Conservation (phyloP, 2,113 vertebrate species). For the Trinectes maculatus region DNA sequence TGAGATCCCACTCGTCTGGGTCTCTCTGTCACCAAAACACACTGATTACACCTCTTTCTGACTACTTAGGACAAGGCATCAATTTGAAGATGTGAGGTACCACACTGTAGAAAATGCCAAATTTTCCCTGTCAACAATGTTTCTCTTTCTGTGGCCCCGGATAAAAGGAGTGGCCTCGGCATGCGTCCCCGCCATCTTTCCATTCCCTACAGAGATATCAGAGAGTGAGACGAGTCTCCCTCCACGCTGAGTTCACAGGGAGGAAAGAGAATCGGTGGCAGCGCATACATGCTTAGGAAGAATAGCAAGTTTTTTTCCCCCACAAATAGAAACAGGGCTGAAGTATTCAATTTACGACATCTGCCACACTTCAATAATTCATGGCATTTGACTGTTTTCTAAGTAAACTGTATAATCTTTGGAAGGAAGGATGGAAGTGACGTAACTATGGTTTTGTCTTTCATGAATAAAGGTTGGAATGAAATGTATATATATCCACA, state of each 20-base stretch:
- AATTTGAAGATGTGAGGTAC: constrained; percentile 89
- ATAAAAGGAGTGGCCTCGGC: constrained; percentile 80
- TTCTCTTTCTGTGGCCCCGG: constrained; percentile 85
- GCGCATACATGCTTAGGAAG: constrained; percentile 81
- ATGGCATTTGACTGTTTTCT: constrained; percentile 90
- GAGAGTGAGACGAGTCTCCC: constrained; percentile 91
- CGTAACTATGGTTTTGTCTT: constrained; percentile 54
- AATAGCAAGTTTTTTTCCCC: constrained; percentile 84
- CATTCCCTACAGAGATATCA: constrained; percentile 89
- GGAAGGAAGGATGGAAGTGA: constrained; percentile 47
- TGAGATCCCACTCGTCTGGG: constrained; percentile 47
- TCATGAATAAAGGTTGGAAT: constrained; percentile 51
- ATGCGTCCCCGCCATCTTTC: constrained; percentile 89
- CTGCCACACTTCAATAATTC: constrained; percentile 91
- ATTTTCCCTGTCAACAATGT: constrained; percentile 82
- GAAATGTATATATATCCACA: constrained; percentile 40
- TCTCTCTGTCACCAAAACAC: constrained; percentile 81
- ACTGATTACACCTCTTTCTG: constrained; percentile 82
- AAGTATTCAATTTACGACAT: constrained; percentile 87
- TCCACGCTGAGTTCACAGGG: constrained; percentile 91
- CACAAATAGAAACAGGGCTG: constrained; percentile 79
- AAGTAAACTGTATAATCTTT: constrained; percentile 82
- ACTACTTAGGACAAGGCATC: constrained; percentile 84
- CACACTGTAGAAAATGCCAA: constrained; percentile 88
- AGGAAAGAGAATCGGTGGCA: constrained; percentile 80